Evolutionary conservation across 2,113 vertebrate genomes (phyloP), one percentile per base, ranked within the genome.

Genomic region (Lagopus muta): DNA sequence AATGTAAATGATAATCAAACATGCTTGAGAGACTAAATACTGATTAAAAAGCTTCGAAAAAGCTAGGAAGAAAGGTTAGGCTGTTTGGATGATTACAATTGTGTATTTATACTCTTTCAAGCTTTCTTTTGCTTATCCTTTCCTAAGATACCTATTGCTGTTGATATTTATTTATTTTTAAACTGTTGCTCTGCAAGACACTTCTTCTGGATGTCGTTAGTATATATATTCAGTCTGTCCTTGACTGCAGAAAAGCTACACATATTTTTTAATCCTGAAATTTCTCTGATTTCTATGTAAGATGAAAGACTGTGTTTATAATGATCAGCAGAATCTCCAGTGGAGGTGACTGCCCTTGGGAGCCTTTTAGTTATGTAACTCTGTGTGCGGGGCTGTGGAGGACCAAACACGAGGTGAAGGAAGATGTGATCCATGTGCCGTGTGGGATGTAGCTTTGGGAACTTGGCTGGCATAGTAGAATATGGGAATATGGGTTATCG

Each of bases 1-100:
- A 78, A 16, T 12, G 27, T n/a, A 77, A 77, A 19, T 52, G 74
- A 65, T 42, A 86, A 47, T 25, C 13, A 54, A 89, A 76, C 25
- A 65, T 7, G 7, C 88, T 80, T 52, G 40, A 75, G 60, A 78
- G 52, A 48, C 57, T 77, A 43, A 30, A 25, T 77, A 34, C 25
- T 89, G 61, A 16, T 91, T 82, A 89, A 78, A 96, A 82, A 64
- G 10, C 45, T 55, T 93, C 64, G 42, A 57, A 93, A 93, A 88
- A 77, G 5, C 11, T 72, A 15, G 42, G 34, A 85, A 70, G 25
- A 79, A 13, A 94, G 82, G n/a, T 67, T 91, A 89, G 87, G 14
- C 24, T 83, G 25, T 86, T 89, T 92, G 60, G 8, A 55, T 83
- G 73, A 36, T 36, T 64, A 52, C 20, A 67, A 45, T 36, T 86